Conservation (phyloP, 1,140 invertebrate species). For the Aphelenchoides avenae region DNA sequence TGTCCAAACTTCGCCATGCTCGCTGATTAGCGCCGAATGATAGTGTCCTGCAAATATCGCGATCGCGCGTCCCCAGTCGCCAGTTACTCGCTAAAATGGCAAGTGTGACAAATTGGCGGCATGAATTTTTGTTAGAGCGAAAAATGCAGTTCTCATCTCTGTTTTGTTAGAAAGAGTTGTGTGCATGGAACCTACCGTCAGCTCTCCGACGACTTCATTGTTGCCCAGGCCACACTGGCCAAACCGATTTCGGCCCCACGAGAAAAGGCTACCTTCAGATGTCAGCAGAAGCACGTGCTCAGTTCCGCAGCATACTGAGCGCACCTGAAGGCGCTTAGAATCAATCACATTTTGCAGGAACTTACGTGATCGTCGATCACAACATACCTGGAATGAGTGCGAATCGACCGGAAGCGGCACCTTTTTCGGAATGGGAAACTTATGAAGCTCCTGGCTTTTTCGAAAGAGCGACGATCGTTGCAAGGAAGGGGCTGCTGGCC, state of each 20-base stretch:
- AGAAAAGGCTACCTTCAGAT: conserved; percentile 80
- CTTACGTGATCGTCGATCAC: neutral
- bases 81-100: conserved; percentile 34
- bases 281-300: conserved; percentile 78
- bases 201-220: conserved; percentile 17
- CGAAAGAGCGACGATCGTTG: neutral
- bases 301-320: conserved; percentile 69
- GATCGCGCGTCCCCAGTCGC: conserved; percentile 18
- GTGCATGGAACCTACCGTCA: conserved; percentile 25
- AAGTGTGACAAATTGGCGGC: neutral
- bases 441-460: neutral
- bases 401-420: neutral
- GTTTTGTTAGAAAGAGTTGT: too few species aligned
- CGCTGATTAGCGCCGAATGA: conserved; percentile 45
- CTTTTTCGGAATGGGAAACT: conserved; percentile 6
- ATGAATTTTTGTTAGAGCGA: neutral
- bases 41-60: conserved; percentile 47
- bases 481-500: neutral
- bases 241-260: conserved; percentile 77
- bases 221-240: conserved; percentile 73
- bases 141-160: too few species aligned
- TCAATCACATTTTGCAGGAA: conserved; percentile 7
- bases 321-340: conserved; percentile 27
- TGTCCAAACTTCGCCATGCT: conserved; percentile 40
- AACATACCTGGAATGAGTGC: neutral